These are phyloP conservation scores for Fistularia tabacaria DNA, from an alignment of 2,797 vertebrate genomes.

Conservation along the genomic window DNA sequence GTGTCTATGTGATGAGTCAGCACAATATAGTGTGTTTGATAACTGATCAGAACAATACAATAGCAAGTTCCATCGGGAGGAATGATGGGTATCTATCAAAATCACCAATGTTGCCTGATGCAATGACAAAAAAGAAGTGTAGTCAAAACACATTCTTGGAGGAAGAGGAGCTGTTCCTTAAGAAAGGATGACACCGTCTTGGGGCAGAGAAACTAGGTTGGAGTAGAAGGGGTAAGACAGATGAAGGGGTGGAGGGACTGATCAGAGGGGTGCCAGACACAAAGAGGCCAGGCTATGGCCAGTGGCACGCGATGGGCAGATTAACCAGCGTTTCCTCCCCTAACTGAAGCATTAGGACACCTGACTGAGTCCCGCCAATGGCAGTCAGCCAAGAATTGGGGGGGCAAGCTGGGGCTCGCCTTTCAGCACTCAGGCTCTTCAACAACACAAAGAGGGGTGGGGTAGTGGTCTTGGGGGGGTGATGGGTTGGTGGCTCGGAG, in stretches of 20 bases:
- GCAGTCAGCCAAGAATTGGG: slow-evolving; percentile 68
- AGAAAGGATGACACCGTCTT: slow-evolving; percentile 56
- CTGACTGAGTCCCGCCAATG: slow-evolving; percentile 75
- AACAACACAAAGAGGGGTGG: slow-evolving; percentile 71
- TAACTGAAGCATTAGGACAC: slow-evolving; percentile 76
- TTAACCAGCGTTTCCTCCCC: slow-evolving; percentile 74
- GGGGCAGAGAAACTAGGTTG: slow-evolving; percentile 60
- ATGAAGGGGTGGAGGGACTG: slow-evolving; percentile 68
- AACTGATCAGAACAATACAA: not conserved
- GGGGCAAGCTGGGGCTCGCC: slow-evolving; percentile 59
- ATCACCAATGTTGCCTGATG: not conserved
- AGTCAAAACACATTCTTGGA: slow-evolving; percentile 18
- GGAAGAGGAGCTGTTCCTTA: slow-evolving; percentile 40
- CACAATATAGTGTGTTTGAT: slow-evolving; percentile 22
- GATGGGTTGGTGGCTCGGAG: slow-evolving; percentile 62
- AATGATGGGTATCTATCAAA: slow-evolving; percentile 6
- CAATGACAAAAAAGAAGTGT: slow-evolving; percentile 3
- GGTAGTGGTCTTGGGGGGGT: slow-evolving; percentile 35
- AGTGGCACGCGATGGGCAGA: slow-evolving; percentile 76
- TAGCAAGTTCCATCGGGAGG: slow-evolving; percentile 2
- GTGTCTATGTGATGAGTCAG: slow-evolving; percentile 47
- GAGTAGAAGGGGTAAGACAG: slow-evolving; percentile 59
- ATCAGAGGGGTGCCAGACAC: slow-evolving; percentile 75
- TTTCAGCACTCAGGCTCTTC: slow-evolving; percentile 66
- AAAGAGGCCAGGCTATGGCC: slow-evolving; percentile 71